Evolutionary conservation across 2,888 invertebrate genomes (phyloP).

Genomic region (Heteropelma amictum): DNA sequence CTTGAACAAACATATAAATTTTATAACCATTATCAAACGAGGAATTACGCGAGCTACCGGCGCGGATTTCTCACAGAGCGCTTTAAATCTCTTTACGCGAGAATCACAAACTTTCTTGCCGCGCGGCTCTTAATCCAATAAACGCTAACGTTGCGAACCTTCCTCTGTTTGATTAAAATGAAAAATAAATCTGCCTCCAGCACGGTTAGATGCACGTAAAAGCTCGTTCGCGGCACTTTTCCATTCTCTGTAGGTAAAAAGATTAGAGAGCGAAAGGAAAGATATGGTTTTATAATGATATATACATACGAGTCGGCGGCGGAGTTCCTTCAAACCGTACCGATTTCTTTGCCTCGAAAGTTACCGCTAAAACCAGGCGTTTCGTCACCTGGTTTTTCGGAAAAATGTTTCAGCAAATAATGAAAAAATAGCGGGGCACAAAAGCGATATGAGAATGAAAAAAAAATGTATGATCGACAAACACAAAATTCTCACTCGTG

Average conservation of each 20-base stretch:
- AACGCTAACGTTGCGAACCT: slow-evolving; percentile 50
- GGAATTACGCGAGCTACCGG: slow-evolving; percentile 60
- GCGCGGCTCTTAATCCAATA: slow-evolving; percentile 64
- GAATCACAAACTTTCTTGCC: slow-evolving; percentile 51
- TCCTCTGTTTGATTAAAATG: slow-evolving; percentile 59
- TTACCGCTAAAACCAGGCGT: not conserved
- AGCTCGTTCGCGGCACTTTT: slow-evolving; percentile 46
- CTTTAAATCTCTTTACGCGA: slow-evolving; percentile 51
- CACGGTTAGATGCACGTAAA: slow-evolving; percentile 35
- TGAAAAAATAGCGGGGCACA: not conserved
- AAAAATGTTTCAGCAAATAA: not conserved
- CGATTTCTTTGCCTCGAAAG: slow-evolving; percentile 12
- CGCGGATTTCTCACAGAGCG: slow-evolving; percentile 3
- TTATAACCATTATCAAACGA: slow-evolving; percentile 59
- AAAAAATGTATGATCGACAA: too few relatives aligned
- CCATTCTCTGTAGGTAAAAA: slow-evolving; percentile 32
- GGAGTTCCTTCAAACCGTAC: not conserved
- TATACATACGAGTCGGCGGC: slow-evolving; percentile 17
- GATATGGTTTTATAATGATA: slow-evolving; percentile 47
- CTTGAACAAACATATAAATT: slow-evolving; percentile 17
- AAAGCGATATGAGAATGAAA: not conserved
- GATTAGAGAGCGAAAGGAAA: slow-evolving; percentile 44
- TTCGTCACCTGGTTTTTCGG: slow-evolving; percentile 4
- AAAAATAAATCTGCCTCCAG: slow-evolving; percentile 43
- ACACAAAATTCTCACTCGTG: slow-evolving; percentile 16